Conservation (phyloP, 2,888 invertebrate genomes). For the Conistra vaccinii region DNA sequence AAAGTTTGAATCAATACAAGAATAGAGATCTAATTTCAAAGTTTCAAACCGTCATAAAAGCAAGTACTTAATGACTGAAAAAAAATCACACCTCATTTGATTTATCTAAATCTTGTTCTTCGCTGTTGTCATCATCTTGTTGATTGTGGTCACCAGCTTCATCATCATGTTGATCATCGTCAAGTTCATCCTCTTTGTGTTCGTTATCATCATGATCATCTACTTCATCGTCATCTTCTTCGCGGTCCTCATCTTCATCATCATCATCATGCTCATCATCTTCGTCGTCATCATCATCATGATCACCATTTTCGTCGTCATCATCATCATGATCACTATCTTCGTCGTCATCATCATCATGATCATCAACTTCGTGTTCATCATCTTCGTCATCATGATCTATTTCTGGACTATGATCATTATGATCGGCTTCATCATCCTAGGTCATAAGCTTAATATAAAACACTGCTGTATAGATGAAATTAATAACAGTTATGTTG, state of each 20-base stretch:
- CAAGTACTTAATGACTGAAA: conserved; percentile 31
- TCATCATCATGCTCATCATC: conserved; percentile 72
- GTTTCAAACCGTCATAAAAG: conserved; percentile 16
- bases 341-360: conserved; percentile 72
- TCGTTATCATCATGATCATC: conserved; percentile 67
- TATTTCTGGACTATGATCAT: conserved; percentile 67
- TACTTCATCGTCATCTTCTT: conserved; percentile 54
- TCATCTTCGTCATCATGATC: conserved; percentile 74
- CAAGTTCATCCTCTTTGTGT: conserved; percentile 70
- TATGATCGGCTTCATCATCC: conserved; percentile 72
- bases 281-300: conserved; percentile 35
- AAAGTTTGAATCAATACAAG: conserved; percentile 55
- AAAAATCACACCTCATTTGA: conserved; percentile 68
- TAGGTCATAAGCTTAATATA: conserved; percentile 66
- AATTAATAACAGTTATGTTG: not conserved
- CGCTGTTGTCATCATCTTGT: conserved; percentile 72
- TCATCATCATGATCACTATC: conserved; percentile 67
- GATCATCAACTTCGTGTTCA: conserved; percentile 62
- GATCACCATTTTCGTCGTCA: conserved; percentile 60
- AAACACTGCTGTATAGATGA: conserved; percentile 6
- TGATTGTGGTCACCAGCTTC: conserved; percentile 63
- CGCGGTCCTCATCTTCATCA: conserved; percentile 54
- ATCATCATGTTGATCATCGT: conserved; percentile 60
- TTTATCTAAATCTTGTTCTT: conserved; percentile 71
- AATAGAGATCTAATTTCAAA: conserved; percentile 27